These are phyloP conservation scores for Glomeris maerens DNA, from an alignment of 1,140 invertebrate species.

Conservation along the genomic window DNA sequence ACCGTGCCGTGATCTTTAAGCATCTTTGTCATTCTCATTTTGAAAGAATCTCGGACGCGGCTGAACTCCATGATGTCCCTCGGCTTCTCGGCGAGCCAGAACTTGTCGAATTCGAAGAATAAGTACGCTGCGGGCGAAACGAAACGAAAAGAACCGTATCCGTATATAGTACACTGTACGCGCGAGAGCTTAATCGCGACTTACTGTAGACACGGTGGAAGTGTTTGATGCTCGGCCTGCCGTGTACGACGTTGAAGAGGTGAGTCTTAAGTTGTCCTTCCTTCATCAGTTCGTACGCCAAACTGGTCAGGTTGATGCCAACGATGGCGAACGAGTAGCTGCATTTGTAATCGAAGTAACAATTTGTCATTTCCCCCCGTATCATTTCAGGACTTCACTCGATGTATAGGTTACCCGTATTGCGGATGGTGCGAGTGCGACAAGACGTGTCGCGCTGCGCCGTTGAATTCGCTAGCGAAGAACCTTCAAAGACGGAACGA, in stretches of 20 bases:
- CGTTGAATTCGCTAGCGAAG: slow-evolving; percentile 67
- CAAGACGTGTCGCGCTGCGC: slow-evolving; percentile 62
- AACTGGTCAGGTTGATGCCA: slow-evolving; percentile 84
- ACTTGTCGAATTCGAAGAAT: slow-evolving; percentile 83
- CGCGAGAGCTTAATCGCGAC: slow-evolving; percentile 10
- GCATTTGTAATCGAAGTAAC: slow-evolving; percentile 14
- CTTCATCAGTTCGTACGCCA: slow-evolving; percentile 66
- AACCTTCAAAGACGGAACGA: slow-evolving; percentile 36
- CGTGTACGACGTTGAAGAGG: slow-evolving; percentile 63
- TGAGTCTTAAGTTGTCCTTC: slow-evolving; percentile 75
- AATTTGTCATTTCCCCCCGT: too few relatives aligned
- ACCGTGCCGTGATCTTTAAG: slow-evolving; percentile 46
- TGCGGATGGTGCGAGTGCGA: slow-evolving; percentile 76
- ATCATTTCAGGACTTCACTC: too few relatives aligned
- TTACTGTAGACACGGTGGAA: slow-evolving; percentile 87
- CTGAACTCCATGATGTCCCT: slow-evolving; percentile 91
- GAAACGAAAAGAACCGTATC: neutral
- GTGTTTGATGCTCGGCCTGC: slow-evolving; percentile 47
- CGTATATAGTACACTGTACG: neutral
- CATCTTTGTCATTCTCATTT: slow-evolving; percentile 47
- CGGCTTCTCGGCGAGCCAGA: slow-evolving; percentile 82
- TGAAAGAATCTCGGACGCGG: slow-evolving; percentile 66
- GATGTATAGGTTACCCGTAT: slow-evolving; percentile 54
- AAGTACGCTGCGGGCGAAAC: slow-evolving; percentile 44
- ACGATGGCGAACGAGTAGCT: slow-evolving; percentile 56